phyloP scores from a whole-genome alignment of 2,113 vertebrate genomes.

The Chroicocephalus ridibundus region DNA sequence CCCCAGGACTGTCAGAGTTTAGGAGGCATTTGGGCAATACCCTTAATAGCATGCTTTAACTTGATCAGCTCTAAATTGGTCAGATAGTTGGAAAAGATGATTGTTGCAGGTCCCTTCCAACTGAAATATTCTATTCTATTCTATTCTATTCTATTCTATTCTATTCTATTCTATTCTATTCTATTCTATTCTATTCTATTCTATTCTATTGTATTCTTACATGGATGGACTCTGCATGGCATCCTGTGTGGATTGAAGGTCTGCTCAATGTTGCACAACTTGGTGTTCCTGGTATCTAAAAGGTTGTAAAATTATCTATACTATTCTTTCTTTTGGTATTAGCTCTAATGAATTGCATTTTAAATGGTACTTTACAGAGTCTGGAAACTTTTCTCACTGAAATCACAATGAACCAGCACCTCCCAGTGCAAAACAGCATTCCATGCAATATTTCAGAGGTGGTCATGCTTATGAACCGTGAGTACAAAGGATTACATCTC shows the following conservation, averaged over 20 bases:
- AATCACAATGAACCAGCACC: not conserved
- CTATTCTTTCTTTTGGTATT: not conserved
- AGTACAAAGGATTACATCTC: not conserved
- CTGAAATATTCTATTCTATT: not conserved
- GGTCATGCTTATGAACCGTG: not conserved
- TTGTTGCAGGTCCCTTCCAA: not conserved
- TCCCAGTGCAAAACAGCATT: not conserved
- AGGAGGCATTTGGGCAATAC: not conserved
- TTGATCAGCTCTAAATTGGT: not conserved
- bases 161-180: not conserved
- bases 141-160: not conserved
- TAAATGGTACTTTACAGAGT: not conserved
- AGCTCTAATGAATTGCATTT: not conserved
- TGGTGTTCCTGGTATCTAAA: not conserved
- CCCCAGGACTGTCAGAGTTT: not conserved
- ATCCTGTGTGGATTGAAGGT: not conserved
- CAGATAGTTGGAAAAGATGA: not conserved
- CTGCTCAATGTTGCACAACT: not conserved
- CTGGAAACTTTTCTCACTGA: not conserved
- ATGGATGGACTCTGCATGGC: not conserved
- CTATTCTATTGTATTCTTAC: not conserved
- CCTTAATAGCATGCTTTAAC: not conserved
- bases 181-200: not conserved
- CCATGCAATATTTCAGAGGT: not conserved
- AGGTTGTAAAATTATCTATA: not conserved